Evolutionary conservation across 2,888 invertebrate species (phyloP), one percentile per base, ranked within the genome.

Genomic region (Oscheius sp.): DNA sequence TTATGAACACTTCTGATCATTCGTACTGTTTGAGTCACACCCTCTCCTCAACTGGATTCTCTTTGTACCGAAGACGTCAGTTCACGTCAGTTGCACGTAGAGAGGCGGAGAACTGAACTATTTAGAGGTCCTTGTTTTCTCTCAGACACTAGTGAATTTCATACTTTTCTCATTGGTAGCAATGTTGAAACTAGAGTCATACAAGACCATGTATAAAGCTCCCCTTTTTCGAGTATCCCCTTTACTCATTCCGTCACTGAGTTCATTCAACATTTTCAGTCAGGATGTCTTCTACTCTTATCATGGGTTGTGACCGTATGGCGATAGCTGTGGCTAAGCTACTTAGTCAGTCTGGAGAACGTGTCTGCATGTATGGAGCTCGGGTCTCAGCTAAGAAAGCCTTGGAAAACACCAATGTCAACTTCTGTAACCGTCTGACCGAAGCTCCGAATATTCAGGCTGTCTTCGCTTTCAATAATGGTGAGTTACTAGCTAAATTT

Each of bases 391-490:
- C 55, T 5, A 33, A 29, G 33, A 10, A 13, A n/a, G 53, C 51
- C 32, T 37, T 68, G 37, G 53, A 53, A 55, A 29, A 63, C 29
- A 63, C 47, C 48, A 63, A 63, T 11, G 68, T 68, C 53, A 55
- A 35, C 42, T 68, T 68, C 42, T 53, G 37, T 37, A 35, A 53
- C 13, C 33, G 68, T 29, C 53, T 68, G 11, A 35, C 53, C 21
- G 68, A 68, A 35, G 68, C 35, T 35, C 55, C 35, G 10, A 68
- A 68, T 68, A 55, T 68, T 35, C 53, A 68, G 42, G 68, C 68
- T 37, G 68, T 68, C 21, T 68, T 68, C 55, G 68, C 68, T 33
- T 55, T 55, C 53, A 68, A 68, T 29, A 68, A 68, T 37, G 68
- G 68, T 68, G 50, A 10, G 21, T 29, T 51, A 51, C 21, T n/a